Evolutionary conservation across 2,888 invertebrate species (phyloP).

Genomic region (Pterobdella sp.): DNA sequence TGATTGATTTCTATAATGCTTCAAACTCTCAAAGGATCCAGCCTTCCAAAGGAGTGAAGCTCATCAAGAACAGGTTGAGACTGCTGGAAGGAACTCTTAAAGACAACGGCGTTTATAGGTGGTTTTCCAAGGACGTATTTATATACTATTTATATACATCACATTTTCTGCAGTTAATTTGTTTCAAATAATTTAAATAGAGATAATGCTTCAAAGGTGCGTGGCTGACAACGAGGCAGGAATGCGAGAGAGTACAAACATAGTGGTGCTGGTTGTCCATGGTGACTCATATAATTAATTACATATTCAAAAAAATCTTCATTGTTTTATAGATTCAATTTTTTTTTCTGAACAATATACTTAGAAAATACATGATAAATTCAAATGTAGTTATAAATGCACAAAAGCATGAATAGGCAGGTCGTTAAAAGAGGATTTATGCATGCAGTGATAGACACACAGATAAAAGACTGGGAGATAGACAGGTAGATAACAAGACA

Average conservation of each 20-base stretch:
- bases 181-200: too few relatives aligned
- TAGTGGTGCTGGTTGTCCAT: slow-evolving; percentile 35
- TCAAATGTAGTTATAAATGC: neutral
- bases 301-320: neutral
- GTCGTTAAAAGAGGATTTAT: slow-evolving; percentile 4
- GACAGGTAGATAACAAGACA: slow-evolving; percentile 1
- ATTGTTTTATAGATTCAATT: neutral
- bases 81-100: slow-evolving; percentile 54
- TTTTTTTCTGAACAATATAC: neutral
- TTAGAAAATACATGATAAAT: neutral
- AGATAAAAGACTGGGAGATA: slow-evolving; percentile 10
- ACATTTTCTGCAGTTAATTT: too few relatives aligned
- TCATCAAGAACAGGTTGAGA: slow-evolving; percentile 55
- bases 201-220: slow-evolving; percentile 53
- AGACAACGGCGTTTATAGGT: slow-evolving; percentile 66
- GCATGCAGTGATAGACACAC: neutral
- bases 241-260: slow-evolving; percentile 32
- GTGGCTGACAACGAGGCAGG: slow-evolving; percentile 64
- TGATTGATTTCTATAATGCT: too few relatives aligned
- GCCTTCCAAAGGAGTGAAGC: slow-evolving; percentile 41
- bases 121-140: too few relatives aligned
- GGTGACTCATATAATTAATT: slow-evolving; percentile 31
- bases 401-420: neutral
- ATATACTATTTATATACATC: too few relatives aligned
- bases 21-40: too few relatives aligned